These are phyloP conservation scores for Bolinopsis microptera DNA, from an alignment of 37 sponge, comb jelly and placozoan genomes.

Conservation along the genomic window DNA sequence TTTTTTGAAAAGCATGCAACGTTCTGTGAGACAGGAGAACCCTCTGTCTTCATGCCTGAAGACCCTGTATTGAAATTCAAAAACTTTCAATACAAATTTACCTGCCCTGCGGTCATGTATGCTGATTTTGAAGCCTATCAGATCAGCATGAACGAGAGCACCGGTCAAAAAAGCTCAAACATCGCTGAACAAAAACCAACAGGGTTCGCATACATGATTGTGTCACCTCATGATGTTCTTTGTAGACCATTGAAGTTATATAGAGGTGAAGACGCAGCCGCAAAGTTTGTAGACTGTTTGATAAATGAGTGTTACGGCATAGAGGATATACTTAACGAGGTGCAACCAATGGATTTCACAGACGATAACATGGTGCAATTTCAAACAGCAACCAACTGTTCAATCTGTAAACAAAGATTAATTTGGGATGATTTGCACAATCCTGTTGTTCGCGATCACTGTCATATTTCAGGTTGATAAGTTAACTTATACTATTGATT, in stretches of 20 bases:
- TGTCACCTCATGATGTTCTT: background rate
- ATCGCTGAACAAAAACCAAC: background rate
- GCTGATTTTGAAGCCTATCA: slow-evolving; percentile 39
- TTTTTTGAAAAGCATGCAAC: background rate
- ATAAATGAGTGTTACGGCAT: background rate
- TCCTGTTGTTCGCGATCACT: background rate
- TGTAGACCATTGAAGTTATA: background rate
- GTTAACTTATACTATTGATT: too few species aligned
- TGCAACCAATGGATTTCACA: background rate
- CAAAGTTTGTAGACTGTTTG: background rate
- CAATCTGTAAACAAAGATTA: background rate
- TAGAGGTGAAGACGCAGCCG: slow-evolving; percentile 12
- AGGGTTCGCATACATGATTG: background rate
- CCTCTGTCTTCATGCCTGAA: background rate
- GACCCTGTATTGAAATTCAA: background rate
- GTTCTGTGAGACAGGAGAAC: background rate
- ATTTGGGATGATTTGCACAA: background rate
- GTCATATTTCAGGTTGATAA: slow-evolving; percentile 13
- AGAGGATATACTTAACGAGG: background rate
- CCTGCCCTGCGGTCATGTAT: background rate
- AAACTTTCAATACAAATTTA: background rate
- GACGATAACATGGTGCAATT: background rate
- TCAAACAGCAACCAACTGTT: background rate
- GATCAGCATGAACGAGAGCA: background rate
- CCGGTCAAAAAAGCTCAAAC: background rate